Evolutionary conservation across 64 coral and sea anemone species (phyloP), one percentile per base, ranked within the genome.

Genomic region (Montipora efflorescens): DNA sequence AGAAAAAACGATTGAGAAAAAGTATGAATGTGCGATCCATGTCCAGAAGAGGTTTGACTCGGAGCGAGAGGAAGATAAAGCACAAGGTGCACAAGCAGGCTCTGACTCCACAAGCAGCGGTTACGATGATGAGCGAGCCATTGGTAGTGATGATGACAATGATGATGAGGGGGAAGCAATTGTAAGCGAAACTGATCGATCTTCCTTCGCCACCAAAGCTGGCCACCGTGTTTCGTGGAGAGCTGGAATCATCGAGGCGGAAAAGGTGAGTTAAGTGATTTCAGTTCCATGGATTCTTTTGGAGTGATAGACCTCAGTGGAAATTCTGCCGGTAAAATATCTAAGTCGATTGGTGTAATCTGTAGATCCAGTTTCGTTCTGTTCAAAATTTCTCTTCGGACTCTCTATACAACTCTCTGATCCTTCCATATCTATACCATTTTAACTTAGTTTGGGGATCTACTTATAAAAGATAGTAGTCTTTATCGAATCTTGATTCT

Each of bases 11-110:
- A 73, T 93, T 1, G 91, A 93, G 45, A 53, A 79, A 47, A 73
- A 93, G 48, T 72, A 87, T 72, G 69, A 45, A 5, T 93, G 91
- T 23, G 49, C 14, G 13, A 87, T 93, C 14, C 55, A 45, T 49
- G 62, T 86, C 16, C 2, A 86, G 82, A 72, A n/a, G 25, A 82
- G 21, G 0, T 61, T 82, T 61, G 22, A 13, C 14, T 3, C 20
- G 28, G 9, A 20, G 10, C 7, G 0, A 48, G 62, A 23, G 19
- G 82, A 51, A 18, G 8, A 22, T 16, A 23, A 6, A 36, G 36
- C 36, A 16, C 20, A 28, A 61, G 44, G 5, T 19, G 14, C 5
- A 45, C 3, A 48, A 48, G 45, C 82, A 12, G 10, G 45, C 22
- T 11, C 7, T 18, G 59, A 86, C 4, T 21, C 45, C n/a, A 57